Evolutionary conservation across 2,888 invertebrate species (phyloP).

Genomic region (Hypolimnas misippus): DNA sequence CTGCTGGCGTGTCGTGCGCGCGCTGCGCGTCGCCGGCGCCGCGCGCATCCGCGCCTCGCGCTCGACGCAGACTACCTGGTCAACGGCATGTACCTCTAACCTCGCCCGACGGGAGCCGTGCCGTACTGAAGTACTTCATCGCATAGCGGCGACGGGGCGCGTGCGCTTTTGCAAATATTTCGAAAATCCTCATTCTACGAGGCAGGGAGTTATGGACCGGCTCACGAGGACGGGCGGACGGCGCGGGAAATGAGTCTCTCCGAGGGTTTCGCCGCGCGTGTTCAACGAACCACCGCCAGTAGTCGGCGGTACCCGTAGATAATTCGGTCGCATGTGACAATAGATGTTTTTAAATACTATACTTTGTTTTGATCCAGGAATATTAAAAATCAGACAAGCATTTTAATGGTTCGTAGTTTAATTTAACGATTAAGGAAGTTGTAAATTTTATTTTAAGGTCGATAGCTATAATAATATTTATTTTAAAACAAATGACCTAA

Average conservation of each 20-base stretch:
- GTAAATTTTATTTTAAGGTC: no score
- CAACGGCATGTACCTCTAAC: constrained; percentile 98
- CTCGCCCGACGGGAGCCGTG: background rate
- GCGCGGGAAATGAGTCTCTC: background rate
- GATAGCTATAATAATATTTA: no score
- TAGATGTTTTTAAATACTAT: background rate
- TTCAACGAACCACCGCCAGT: background rate
- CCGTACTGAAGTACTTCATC: background rate
- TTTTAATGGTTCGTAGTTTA: no score
- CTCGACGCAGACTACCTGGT: constrained; percentile 98
- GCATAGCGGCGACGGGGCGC: background rate
- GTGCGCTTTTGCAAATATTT: background rate
- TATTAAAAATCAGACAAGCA: no score
- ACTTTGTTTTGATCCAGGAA: no score
- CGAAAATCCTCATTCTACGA: background rate
- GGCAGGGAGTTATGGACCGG: background rate
- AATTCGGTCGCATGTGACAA: background rate
- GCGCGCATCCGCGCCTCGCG: constrained; percentile 91
- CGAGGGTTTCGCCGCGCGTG: constrained; percentile 3
- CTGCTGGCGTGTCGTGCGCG: constrained; percentile 93
- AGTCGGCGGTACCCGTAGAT: background rate
- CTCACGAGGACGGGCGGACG: background rate
- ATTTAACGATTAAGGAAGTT: no score
- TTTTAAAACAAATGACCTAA: no score
- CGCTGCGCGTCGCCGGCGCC: constrained; percentile 91